Base-by-base conservation (phyloP, 2,113 vertebrate species). In the Trochalopteron elliotii region DNA sequence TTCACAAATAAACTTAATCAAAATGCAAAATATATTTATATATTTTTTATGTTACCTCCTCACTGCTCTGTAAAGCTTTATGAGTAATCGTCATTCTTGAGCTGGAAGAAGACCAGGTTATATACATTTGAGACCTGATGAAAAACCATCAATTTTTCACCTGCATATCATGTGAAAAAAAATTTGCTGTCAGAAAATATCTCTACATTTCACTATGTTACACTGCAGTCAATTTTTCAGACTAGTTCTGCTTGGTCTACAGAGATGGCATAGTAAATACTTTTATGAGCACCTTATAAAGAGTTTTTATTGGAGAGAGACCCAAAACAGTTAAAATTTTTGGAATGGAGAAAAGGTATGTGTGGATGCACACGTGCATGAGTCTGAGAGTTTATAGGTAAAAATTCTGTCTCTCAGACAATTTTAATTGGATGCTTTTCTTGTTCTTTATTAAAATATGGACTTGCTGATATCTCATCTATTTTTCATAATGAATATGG, bases 391-490 rank as follows among this genome's bases (percentile, higher is more conserved):
- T 28, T 71, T 64, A 28, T 10, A 44, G 9, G 12, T n/a, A 60
- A 64, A 33, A 85, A 72, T 6, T 2, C 35, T 50, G 83, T 64
- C 35, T 83, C 56, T 30, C 18, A 25, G 9, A 52, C 25, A 53
- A 76, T 95, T 96, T 93, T 91, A 96, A 90, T 35, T 82, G 30
- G 18, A 61, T 71, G 14, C 1, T 88, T 90, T 89, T 94, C 18
- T 14, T 42, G 79, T 15, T 64, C 50, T 68, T 63, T 39, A 14
- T 85, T 91, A 69, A 87, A 91, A 90, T 78, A 91, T 23, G 13
- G 9, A 37, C 31, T 83, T 60, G 30, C 31, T 42, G 56, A n/a
- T 80, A 11, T 90, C 45, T 75, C 69, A 39, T 57, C 23, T 19
- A 56, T 76, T 90, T 94, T 50, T 80, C 75, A 33, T 90, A 91